Evolutionary conservation across 2,888 invertebrate genomes (phyloP).

Genomic region (Euproctis similis): DNA sequence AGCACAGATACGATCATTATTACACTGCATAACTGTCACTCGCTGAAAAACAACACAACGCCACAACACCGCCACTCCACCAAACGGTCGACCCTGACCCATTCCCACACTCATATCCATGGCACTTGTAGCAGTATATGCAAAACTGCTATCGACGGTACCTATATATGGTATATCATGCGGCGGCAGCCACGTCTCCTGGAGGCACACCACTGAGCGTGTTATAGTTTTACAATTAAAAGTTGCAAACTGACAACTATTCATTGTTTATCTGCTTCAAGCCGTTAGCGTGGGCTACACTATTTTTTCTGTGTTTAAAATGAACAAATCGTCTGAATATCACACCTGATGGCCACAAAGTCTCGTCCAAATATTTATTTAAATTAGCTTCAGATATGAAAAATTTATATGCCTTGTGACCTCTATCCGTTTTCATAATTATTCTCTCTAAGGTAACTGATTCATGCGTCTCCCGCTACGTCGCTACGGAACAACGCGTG

Average conservation of each 20-base stretch:
- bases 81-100: constrained; percentile 2
- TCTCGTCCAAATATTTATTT: constrained; percentile 13
- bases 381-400: constrained; percentile 14
- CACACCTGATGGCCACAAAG: constrained; percentile 18
- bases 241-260: constrained; percentile 4
- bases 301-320: constrained; percentile 7
- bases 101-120: constrained; percentile 1
- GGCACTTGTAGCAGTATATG: constrained; percentile 3
- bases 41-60: not conserved
- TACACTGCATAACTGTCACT: constrained; percentile 2
- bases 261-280: not conserved
- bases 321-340: constrained; percentile 21
- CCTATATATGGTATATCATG: constrained; percentile 2
- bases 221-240: constrained; percentile 8
- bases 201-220: constrained; percentile 6
- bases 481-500: too few relatives aligned
- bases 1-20: constrained; percentile 4
- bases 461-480: constrained; percentile 9
- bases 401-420: constrained; percentile 20
- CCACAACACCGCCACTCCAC: constrained; percentile 6
- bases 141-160: constrained; percentile 4
- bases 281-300: not conserved
- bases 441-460: constrained; percentile 7
- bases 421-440: constrained; percentile 4
- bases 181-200: constrained; percentile 6